These are phyloP conservation scores for Actinemys pallida DNA, from an alignment of 2,113 vertebrate genomes.

Conservation along the genomic window DNA sequence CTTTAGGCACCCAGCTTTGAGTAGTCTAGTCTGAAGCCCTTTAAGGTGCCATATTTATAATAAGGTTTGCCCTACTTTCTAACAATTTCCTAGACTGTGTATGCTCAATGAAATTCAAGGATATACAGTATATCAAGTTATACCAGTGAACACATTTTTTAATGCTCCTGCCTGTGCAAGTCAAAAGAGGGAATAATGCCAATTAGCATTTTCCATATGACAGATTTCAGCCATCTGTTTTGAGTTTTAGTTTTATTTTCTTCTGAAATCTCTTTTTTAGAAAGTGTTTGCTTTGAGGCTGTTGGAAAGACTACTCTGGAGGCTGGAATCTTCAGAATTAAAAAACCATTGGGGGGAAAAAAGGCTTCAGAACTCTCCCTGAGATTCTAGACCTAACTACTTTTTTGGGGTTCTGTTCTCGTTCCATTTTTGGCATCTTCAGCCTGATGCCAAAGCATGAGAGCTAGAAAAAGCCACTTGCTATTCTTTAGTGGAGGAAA, in stretches of 20 bases:
- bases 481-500: background rate
- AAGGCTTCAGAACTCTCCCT: background rate
- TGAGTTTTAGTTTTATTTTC: conserved; percentile 16
- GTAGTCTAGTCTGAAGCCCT: background rate
- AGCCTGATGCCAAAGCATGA: background rate
- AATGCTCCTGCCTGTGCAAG: background rate
- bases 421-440: background rate
- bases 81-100: background rate
- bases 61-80: background rate
- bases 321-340: background rate
- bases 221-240: conserved; percentile 23
- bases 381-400: background rate
- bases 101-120: background rate
- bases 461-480: background rate
- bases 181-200: background rate
- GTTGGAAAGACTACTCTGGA: background rate
- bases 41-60: background rate
- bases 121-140: background rate
- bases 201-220: conserved; percentile 3
- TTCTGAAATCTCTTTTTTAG: conserved; percentile 35
- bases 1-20: background rate
- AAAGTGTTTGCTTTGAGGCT: conserved; percentile 19
- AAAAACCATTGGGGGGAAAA: background rate
- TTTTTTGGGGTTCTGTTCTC: background rate
- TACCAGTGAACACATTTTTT: background rate